These are phyloP conservation scores for Arctocebus calabarensis DNA, from an alignment of 2,797 vertebrate genomes.

Conservation along the genomic window DNA sequence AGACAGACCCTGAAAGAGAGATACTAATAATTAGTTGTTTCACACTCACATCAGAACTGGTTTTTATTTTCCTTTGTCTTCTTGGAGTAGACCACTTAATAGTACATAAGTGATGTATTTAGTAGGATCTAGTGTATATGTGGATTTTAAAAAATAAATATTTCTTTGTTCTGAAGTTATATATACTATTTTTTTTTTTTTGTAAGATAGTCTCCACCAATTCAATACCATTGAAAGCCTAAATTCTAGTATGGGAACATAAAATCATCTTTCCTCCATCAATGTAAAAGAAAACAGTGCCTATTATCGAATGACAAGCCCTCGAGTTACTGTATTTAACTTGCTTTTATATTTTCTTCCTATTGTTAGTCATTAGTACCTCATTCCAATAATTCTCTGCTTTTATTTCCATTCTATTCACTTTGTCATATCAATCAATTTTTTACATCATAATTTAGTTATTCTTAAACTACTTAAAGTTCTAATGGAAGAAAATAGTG, in stretches of 20 bases:
- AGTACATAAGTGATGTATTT: neutral
- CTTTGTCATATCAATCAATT: neutral
- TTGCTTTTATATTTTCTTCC: neutral
- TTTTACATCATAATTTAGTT: neutral
- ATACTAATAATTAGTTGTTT: neutral
- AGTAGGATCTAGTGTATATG: neutral
- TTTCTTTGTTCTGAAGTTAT: neutral
- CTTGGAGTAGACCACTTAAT: neutral
- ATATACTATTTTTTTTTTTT: neutral
- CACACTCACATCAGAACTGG: neutral
- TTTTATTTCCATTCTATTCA: slow-evolving; percentile 16
- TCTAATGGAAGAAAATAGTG: neutral
- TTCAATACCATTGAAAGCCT: neutral
- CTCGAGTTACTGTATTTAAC: neutral
- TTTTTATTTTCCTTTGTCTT: neutral
- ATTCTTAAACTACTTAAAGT: neutral
- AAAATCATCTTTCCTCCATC: neutral
- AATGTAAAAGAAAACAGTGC: neutral
- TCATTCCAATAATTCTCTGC: neutral
- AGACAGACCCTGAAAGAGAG: fast-evolving
- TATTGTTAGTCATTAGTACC: neutral
- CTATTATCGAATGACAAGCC: neutral
- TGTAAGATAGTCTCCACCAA: neutral
- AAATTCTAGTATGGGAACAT: neutral
- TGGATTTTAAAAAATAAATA: neutral